Conservation (phyloP, 1,140 invertebrate species). For the Meloidogyne hapla region DNA sequence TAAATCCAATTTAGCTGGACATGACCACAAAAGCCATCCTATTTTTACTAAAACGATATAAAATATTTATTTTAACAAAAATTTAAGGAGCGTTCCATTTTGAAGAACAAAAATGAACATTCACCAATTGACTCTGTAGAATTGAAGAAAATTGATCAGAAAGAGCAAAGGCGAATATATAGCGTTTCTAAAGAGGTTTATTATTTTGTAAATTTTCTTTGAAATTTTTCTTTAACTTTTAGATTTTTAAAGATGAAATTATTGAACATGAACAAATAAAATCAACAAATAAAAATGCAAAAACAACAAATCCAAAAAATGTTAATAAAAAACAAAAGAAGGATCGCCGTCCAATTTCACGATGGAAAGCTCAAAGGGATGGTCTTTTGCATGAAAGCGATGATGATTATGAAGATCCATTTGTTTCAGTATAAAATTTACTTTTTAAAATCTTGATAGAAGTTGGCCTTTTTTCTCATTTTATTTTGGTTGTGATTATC, state of each 20-base stretch:
- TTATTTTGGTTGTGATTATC: no score
- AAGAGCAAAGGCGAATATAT: conserved; percentile 21
- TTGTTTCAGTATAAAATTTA: no score
- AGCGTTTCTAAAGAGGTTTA: not conserved
- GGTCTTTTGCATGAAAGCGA: not conserved
- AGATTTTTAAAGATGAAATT: not conserved
- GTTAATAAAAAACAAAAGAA: not conserved
- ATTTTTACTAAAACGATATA: no score
- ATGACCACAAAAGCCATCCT: no score
- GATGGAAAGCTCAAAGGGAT: not conserved
- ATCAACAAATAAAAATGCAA: not conserved
- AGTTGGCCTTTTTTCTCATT: no score
- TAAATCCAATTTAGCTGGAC: no score
- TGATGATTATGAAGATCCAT: not conserved
- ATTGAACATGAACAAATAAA: not conserved
- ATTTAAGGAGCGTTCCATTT: conserved; percentile 31
- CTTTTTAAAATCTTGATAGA: no score
- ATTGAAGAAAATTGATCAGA: conserved; percentile 39
- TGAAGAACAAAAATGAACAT: conserved; percentile 37
- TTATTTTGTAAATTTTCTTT: not conserved
- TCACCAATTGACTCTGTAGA: conserved; percentile 37
- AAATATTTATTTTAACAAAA: not conserved
- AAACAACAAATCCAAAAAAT: not conserved
- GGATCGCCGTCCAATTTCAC: not conserved
- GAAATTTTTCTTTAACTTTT: not conserved